A percentile compares a stretch with the other conserved stretches of the same genome.
Conservation (phyloP, 1,140 invertebrate genomes). For the Eciton burchellii region DNA sequence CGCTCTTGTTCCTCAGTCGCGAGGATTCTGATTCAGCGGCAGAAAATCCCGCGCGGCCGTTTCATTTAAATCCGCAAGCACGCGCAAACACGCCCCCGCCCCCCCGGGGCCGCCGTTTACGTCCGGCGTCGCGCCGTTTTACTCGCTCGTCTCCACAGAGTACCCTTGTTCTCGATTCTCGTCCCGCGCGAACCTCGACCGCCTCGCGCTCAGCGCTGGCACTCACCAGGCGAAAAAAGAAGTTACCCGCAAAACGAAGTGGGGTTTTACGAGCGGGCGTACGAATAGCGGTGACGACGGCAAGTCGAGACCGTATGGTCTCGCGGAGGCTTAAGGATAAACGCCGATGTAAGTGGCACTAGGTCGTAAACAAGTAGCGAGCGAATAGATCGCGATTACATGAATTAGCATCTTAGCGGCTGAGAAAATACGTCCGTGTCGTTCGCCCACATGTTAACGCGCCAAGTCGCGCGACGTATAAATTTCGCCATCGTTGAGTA, state of each 20-base stretch:
- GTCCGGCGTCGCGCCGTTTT: not conserved
- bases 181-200: not conserved
- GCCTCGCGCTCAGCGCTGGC: not conserved
- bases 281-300: not conserved
- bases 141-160: constrained; percentile 14
- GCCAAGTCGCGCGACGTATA: not conserved
- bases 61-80: constrained; percentile 23
- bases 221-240: not conserved
- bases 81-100: not conserved
- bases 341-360: not conserved
- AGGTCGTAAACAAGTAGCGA: constrained; percentile 27
- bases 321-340: not conserved
- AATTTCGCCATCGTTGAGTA: constrained; percentile 4
- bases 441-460: not conserved
- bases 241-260: not conserved
- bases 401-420: constrained; percentile 15
- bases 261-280: not conserved
- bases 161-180: constrained; percentile 30
- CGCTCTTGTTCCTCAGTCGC: not conserved
- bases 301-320: not conserved
- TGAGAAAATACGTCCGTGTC: not conserved
- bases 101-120: not conserved
- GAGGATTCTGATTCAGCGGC: constrained; percentile 10
- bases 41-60: not conserved
- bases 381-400: constrained; percentile 20